Percentiles rank a stretch among this genome's conserved stretches.
Evolutionary conservation across 2,113 vertebrate species (phyloP).

Genomic region (Arizona elegans): DNA sequence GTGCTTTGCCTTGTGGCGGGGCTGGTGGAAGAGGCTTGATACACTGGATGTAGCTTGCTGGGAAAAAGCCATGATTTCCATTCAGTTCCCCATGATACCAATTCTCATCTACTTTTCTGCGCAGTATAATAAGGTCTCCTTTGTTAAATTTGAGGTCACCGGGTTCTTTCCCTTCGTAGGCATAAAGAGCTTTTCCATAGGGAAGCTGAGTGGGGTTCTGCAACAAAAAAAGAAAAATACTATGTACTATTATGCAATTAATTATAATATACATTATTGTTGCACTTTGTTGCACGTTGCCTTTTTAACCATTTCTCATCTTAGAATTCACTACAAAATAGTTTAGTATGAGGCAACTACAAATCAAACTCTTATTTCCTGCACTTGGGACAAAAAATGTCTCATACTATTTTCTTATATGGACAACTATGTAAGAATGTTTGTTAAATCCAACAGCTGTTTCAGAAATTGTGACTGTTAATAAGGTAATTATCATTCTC

Average conservation of each 20-base stretch:
- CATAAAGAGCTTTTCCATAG: conserved; percentile 92
- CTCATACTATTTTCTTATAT: not conserved
- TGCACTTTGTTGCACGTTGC: not conserved
- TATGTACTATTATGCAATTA: conserved; percentile 12
- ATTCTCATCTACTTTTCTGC: conserved; percentile 91
- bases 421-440: not conserved
- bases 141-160: conserved; percentile 95
- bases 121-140: conserved; percentile 92
- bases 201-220: conserved; percentile 89
- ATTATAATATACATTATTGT: not conserved
- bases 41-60: conserved; percentile 93
- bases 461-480: not conserved
- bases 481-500: not conserved
- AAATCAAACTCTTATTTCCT: not conserved
- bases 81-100: conserved; percentile 97
- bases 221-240: conserved; percentile 10
- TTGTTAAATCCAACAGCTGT: not conserved
- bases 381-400: not conserved
- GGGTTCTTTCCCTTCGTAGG: conserved; percentile 92
- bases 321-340: not conserved
- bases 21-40: conserved; percentile 87
- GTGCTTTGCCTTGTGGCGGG: conserved; percentile 93
- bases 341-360: not conserved
- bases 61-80: conserved; percentile 90
- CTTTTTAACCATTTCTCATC: not conserved